These are phyloP conservation scores for Tapera naevia DNA, from an alignment of 2,797 vertebrate species.

Conservation along the genomic window DNA sequence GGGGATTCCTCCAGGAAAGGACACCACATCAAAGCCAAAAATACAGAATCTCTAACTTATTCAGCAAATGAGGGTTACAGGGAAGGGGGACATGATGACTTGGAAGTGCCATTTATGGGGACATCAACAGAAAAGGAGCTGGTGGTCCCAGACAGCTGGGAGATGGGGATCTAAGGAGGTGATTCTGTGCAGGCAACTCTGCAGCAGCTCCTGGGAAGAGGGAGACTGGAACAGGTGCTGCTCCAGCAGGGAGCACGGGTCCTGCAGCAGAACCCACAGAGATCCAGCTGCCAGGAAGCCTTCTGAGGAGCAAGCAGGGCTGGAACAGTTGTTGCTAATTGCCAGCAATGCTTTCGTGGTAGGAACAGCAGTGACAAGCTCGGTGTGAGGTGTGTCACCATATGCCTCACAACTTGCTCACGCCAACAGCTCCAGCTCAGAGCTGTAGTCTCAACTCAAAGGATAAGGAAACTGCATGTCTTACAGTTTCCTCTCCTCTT, in stretches of 20 bases:
- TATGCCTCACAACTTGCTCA: not conserved
- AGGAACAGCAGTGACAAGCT: not conserved
- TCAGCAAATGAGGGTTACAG: not conserved
- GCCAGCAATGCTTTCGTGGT: not conserved
- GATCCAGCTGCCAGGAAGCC: not conserved
- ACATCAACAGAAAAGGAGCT: not conserved
- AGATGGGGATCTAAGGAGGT: not conserved
- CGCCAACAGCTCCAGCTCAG: not conserved
- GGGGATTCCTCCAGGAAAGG: not conserved
- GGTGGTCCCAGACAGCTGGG: not conserved
- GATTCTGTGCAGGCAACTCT: not conserved
- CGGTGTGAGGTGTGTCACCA: not conserved
- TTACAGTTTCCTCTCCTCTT: not conserved
- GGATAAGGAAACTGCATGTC: not conserved
- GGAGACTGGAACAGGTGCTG: not conserved
- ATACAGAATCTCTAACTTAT: not conserved
- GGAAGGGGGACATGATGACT: not conserved
- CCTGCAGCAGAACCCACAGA: not conserved
- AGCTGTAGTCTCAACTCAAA: not conserved
- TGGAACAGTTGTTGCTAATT: not conserved
- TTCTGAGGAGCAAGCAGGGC: not conserved
- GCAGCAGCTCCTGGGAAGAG: not conserved
- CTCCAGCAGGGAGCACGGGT: not conserved
- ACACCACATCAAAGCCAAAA: not conserved
- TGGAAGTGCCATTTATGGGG: rapidly evolving